Conservation (phyloP, 1,140 invertebrate species). For the Drosophila nebulosa region DNA sequence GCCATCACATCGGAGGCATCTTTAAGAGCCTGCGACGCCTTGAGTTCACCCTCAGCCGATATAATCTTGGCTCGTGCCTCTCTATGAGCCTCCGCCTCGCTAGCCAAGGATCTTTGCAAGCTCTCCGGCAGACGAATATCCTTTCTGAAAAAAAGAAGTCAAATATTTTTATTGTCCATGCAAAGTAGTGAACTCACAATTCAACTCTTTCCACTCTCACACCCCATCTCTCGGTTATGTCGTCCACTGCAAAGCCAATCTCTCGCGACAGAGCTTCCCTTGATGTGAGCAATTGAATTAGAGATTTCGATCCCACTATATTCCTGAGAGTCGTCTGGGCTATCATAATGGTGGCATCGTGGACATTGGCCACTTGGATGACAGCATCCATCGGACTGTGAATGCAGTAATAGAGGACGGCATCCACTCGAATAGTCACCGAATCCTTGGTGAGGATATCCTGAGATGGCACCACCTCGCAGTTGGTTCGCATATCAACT, state of each 20-base stretch:
- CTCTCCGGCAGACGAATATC: constrained; percentile 92
- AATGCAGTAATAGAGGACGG: constrained; percentile 89
- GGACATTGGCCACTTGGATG: constrained; percentile 90
- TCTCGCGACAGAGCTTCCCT: constrained; percentile 46
- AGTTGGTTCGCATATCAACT: constrained; percentile 87
- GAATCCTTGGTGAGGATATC: constrained; percentile 89
- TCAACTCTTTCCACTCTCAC: constrained; percentile 97
- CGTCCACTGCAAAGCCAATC: constrained; percentile 49
- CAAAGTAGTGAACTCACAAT: constrained; percentile 85
- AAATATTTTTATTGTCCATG: too few species aligned
- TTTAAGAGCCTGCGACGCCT: constrained; percentile 92
- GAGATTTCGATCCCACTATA: constrained; percentile 88
- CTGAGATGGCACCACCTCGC: constrained; percentile 87
- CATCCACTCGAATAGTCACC: constrained; percentile 90
- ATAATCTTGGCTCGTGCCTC: constrained; percentile 89
- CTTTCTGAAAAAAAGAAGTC: constrained; percentile 85
- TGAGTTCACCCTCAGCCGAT: constrained; percentile 92
- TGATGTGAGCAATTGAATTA: constrained; percentile 84
- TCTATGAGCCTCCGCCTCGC: constrained; percentile 90
- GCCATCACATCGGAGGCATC: constrained; percentile 96
- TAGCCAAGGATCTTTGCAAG: constrained; percentile 91
- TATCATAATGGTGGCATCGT: constrained; percentile 86
- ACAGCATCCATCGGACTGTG: constrained; percentile 90
- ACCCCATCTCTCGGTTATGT: constrained; percentile 88
- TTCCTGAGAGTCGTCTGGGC: constrained; percentile 84